These are phyloP conservation scores for Hafferia zeledoni DNA, from an alignment of 2,797 vertebrate species.

Conservation along the genomic window DNA sequence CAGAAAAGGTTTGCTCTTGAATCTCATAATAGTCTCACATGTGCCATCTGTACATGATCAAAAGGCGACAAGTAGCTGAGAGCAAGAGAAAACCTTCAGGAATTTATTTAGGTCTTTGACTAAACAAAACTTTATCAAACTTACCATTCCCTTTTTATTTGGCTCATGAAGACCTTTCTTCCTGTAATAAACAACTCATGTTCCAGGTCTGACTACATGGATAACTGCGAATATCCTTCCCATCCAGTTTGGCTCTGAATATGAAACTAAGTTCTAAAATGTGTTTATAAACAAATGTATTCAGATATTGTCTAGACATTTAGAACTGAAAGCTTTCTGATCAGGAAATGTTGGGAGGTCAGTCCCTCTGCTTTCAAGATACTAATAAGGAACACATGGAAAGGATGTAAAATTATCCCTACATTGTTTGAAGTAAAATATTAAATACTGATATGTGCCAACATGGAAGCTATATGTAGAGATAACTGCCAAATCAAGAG, in stretches of 20 bases:
- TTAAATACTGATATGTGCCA: background rate
- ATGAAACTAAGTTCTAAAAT: slow-evolving; percentile 37
- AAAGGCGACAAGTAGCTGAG: slow-evolving; percentile 50
- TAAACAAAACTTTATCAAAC: slow-evolving; percentile 62
- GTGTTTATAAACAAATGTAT: slow-evolving; percentile 39
- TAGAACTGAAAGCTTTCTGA: slow-evolving; percentile 12
- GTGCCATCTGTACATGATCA: slow-evolving; percentile 73
- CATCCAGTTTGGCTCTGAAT: background rate
- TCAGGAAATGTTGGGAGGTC: slow-evolving; percentile 40
- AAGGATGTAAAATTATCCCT: slow-evolving; percentile 33
- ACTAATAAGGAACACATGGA: slow-evolving; percentile 40
- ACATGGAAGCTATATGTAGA: background rate
- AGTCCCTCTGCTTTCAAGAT: background rate
- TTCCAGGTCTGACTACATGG: slow-evolving; percentile 37
- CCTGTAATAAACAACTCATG: slow-evolving; percentile 48
- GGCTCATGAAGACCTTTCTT: slow-evolving; percentile 43
- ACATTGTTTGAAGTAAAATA: slow-evolving; percentile 29
- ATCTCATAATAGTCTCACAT: slow-evolving; percentile 25
- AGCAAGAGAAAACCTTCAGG: slow-evolving; percentile 35
- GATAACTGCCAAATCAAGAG: background rate
- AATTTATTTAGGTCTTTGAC: slow-evolving; percentile 57
- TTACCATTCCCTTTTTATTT: slow-evolving; percentile 65
- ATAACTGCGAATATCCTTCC: background rate
- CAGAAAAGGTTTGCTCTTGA: slow-evolving; percentile 28
- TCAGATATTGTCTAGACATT: slow-evolving; percentile 5